A percentile compares a stretch with the other conserved stretches of the same genome.
These are phyloP conservation scores for Embiotoca jacksoni DNA, from an alignment of 2,113 vertebrate species.

Conservation along the genomic window DNA sequence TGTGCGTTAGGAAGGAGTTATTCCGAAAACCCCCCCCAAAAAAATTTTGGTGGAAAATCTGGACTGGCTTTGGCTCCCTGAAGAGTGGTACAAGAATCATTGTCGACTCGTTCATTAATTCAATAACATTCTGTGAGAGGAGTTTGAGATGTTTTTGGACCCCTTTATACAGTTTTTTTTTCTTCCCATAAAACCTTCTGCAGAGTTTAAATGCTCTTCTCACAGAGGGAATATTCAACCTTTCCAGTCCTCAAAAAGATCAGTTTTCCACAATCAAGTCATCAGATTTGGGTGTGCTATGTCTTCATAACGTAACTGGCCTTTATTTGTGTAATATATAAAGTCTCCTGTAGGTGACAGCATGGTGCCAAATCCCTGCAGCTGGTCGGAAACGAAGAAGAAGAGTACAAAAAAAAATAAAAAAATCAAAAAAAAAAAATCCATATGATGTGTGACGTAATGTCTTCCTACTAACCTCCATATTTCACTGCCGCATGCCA, in stretches of 20 bases:
- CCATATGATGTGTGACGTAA: constrained; percentile 71
- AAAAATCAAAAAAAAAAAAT: background rate
- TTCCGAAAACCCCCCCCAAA: too few relatives aligned
- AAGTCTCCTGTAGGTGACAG: constrained; percentile 42
- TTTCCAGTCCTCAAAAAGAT: too few relatives aligned
- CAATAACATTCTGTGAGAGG: background rate
- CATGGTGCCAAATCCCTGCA: background rate
- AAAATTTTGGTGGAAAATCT: too few relatives aligned
- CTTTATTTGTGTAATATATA: constrained; percentile 18
- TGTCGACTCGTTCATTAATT: background rate
- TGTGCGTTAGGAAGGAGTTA: background rate
- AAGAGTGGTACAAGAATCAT: background rate
- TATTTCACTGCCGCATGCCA: constrained; percentile 78
- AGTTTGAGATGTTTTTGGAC: too few relatives aligned
- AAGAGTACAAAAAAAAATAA: background rate
- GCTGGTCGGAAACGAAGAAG: constrained; percentile 28
- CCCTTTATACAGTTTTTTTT: too few relatives aligned
- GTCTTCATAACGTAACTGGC: too few relatives aligned
- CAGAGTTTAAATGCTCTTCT: too few relatives aligned
- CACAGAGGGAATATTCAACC: too few relatives aligned
- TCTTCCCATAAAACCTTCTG: too few relatives aligned
- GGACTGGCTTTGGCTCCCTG: background rate
- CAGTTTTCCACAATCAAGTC: too few relatives aligned
- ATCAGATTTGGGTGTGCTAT: too few relatives aligned
- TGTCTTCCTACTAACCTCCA: constrained; percentile 69